Evolutionary conservation across 2,888 invertebrate species (phyloP).

Genomic region (Oasisia sp.): DNA sequence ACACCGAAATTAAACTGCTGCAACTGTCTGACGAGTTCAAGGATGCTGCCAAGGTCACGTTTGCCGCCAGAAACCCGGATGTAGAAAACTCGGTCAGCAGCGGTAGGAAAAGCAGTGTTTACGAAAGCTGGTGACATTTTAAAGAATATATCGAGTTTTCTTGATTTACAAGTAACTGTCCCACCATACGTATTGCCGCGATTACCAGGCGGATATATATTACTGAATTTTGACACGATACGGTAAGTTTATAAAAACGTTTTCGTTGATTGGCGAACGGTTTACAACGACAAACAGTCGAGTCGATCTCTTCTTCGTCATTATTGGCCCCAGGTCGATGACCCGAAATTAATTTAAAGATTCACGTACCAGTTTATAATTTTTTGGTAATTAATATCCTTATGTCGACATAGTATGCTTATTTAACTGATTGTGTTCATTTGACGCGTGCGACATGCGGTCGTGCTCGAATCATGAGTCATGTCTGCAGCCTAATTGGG

Average conservation of each 20-base stretch:
- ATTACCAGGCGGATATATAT: slow-evolving; percentile 3
- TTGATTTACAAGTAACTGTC: neutral
- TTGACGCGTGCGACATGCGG: neutral
- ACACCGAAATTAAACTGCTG: neutral
- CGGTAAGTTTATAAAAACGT: neutral
- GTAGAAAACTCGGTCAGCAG: slow-evolving; percentile 10
- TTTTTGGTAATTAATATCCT: neutral
- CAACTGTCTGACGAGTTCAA: neutral
- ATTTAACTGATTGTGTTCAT: neutral
- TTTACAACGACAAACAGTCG: neutral
- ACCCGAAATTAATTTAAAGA: neutral
- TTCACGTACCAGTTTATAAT: neutral
- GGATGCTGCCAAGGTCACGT: slow-evolving; percentile 17
- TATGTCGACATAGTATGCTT: neutral
- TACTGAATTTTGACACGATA: slow-evolving; percentile 3
- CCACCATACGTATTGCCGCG: neutral
- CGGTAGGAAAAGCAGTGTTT: neutral
- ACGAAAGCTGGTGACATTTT: slow-evolving; percentile 10
- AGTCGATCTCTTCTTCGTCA: slow-evolving; percentile 10
- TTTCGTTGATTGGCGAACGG: slow-evolving; percentile 1
- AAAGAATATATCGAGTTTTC: neutral
- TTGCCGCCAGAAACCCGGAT: slow-evolving; percentile 17
- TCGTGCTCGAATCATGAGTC: neutral
- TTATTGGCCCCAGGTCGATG: neutral
- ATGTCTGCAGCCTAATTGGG: neutral